phyloP scores from a whole-genome alignment of 2,888 invertebrate species.

The Zootermopsis nevadensis region DNA sequence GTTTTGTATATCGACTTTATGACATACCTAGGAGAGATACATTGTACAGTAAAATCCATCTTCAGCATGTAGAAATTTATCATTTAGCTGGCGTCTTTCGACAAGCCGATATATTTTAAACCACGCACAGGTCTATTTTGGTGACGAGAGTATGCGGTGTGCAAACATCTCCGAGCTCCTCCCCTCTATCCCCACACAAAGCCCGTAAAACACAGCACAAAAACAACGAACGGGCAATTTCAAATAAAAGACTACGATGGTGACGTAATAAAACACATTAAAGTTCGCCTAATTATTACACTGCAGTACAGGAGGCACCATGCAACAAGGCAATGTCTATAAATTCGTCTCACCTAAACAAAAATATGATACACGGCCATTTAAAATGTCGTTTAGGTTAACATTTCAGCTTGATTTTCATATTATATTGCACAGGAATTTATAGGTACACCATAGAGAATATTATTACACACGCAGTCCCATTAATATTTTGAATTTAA shows the following conservation, averaged over 20 bases:
- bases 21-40: background rate
- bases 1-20: background rate
- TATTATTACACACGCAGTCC: constrained; percentile 51
- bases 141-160: background rate
- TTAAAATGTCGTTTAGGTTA: constrained; percentile 48
- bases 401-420: constrained; percentile 46
- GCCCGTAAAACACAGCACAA: background rate
- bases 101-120: background rate
- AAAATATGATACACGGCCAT: constrained; percentile 44
- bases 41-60: background rate
- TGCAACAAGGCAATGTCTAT: constrained; percentile 36
- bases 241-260: constrained; percentile 11
- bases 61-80: background rate
- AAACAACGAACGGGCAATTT: background rate
- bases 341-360: constrained; percentile 42
- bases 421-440: constrained; percentile 46
- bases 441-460: constrained; percentile 46
- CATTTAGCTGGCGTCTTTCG: background rate
- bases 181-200: background rate
- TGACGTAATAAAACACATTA: constrained; percentile 33
- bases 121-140: background rate
- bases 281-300: constrained; percentile 37
- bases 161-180: background rate
- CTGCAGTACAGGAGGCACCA: constrained; percentile 32
- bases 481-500: constrained; percentile 54